Percentiles rank a stretch among this genome's conserved stretches.
phyloP scores from a whole-genome alignment of 2,797 vertebrate genomes.

The Erpetoichthys calabaricus region DNA sequence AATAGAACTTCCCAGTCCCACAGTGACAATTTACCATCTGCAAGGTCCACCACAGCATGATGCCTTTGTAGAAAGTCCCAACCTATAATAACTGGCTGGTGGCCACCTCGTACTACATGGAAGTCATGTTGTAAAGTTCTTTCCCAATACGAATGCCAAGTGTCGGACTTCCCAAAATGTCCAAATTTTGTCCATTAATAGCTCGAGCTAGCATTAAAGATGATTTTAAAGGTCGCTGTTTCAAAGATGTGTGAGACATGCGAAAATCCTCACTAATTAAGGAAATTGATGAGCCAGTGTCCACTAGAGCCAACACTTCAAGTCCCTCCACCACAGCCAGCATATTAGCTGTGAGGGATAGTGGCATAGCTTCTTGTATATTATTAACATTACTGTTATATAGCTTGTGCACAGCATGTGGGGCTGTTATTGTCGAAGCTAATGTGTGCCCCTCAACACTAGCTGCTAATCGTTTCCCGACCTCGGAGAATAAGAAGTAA shows the following conservation, averaged over 20 bases:
- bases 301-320: neutral
- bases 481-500: no score
- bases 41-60: neutral
- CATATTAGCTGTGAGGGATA: no score
- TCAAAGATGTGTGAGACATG: conserved; percentile 8
- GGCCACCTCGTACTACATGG: conserved; percentile 9
- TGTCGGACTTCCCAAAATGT: conserved; percentile 12
- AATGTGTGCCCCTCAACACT: no score
- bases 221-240: conserved; percentile 1
- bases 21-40: conserved; percentile 3
- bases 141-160: conserved; percentile 10
- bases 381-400: no score
- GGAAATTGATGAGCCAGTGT: conserved; percentile 8
- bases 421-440: no score
- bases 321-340: no score
- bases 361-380: no score
- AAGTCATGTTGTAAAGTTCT: conserved; percentile 15
- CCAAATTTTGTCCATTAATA: conserved; percentile 8
- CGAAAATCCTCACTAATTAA: conserved; percentile 12
- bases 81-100: conserved; percentile 3
- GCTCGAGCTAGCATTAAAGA: conserved; percentile 5
- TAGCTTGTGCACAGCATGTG: no score
- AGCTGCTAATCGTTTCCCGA: no score
- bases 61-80: conserved; percentile 6
- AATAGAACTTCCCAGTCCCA: conserved; percentile 10